Conservation (phyloP, 2,113 vertebrate species). For the Corvus hawaiiensis region DNA sequence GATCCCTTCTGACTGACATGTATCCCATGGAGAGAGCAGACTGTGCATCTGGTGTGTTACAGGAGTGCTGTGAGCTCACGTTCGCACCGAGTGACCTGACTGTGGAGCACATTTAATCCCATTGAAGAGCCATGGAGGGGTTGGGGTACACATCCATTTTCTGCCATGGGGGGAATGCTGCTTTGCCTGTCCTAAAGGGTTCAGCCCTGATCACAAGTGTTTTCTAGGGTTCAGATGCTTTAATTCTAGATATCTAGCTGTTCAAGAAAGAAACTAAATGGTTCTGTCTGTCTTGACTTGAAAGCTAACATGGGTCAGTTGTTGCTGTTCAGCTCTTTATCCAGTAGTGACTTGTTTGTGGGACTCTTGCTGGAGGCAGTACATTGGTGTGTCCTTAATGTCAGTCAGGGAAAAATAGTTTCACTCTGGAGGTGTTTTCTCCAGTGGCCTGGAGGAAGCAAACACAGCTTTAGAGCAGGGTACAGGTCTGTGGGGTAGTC, state of each 20-base stretch:
- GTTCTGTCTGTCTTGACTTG: neutral
- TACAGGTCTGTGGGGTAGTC: neutral
- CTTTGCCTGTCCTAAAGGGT: neutral
- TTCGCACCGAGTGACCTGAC: accelerated
- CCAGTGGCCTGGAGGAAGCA: neutral
- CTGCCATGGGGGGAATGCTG: accelerated
- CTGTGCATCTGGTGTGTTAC: neutral
- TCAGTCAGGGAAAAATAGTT: neutral
- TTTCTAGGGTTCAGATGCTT: neutral
- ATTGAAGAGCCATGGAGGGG: accelerated
- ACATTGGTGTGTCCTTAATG: neutral
- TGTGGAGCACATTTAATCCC: neutral
- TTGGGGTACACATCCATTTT: accelerated
- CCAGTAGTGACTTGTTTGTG: neutral
- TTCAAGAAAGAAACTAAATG: neutral
- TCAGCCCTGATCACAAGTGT: neutral
- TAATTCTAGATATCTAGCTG: neutral
- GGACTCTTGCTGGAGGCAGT: neutral
- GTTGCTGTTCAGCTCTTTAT: neutral
- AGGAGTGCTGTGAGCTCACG: neutral
- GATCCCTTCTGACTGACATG: neutral
- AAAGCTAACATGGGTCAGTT: neutral
- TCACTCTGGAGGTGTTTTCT: neutral
- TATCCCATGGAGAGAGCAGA: neutral
- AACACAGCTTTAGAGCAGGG: neutral